Conservation (phyloP, 2,888 invertebrate genomes). For the Steinernema hermaphroditum region DNA sequence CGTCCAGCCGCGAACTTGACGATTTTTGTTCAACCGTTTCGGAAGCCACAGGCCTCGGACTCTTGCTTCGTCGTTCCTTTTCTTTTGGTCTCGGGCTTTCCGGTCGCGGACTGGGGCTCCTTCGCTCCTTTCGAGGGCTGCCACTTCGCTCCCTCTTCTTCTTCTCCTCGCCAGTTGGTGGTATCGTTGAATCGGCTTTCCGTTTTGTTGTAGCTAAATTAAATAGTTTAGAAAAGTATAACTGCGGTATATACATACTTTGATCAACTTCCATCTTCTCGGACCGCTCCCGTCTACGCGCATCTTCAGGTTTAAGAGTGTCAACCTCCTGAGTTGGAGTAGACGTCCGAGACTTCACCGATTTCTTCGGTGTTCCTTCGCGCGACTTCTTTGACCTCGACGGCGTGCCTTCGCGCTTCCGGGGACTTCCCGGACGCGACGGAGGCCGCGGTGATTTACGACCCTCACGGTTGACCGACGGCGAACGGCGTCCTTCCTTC, state of each 20-base stretch:
- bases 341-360: conserved; percentile 59
- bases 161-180: conserved; percentile 40
- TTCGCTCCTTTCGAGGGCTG: conserved; percentile 36
- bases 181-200: conserved; percentile 44
- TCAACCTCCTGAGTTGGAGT: conserved; percentile 57
- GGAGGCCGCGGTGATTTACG: conserved; percentile 49
- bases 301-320: conserved; percentile 48
- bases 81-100: not conserved
- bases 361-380: conserved; percentile 64
- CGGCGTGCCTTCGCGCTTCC: conserved; percentile 47
- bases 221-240: conserved; percentile 6
- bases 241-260: not conserved
- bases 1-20: not conserved
- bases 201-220: conserved; percentile 35
- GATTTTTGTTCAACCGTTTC: not conserved
- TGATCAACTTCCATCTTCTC: conserved; percentile 40
- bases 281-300: conserved; percentile 32
- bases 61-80: not conserved
- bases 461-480: conserved; percentile 43
- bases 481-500: conserved; percentile 42
- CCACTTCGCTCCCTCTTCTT: conserved; percentile 49
- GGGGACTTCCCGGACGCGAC: conserved; percentile 48
- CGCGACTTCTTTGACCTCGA: conserved; percentile 55
- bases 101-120: conserved; percentile 15
- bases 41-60: not conserved